These are phyloP conservation scores for Okapia johnstoni DNA, from an alignment of 2,113 vertebrate genomes.

Conservation along the genomic window DNA sequence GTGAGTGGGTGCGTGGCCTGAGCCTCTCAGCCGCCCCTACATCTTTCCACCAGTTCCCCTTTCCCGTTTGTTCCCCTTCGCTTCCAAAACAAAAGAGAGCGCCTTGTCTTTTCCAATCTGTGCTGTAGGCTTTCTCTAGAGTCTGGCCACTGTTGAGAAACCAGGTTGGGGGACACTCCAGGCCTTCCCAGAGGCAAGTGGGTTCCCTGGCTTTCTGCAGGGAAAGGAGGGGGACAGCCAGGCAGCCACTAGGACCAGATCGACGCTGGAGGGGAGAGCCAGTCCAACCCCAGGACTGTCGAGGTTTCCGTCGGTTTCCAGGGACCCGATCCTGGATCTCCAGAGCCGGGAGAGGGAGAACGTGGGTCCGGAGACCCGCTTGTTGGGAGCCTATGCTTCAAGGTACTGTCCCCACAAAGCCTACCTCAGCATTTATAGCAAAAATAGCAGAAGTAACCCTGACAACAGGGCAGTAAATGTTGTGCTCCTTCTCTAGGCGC, in stretches of 20 bases:
- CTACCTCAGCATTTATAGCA: not conserved
- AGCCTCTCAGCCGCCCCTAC: rapidly evolving
- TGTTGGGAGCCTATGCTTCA: not conserved
- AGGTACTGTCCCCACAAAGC: rapidly evolving
- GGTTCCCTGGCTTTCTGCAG: rapidly evolving
- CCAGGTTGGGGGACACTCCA: not conserved
- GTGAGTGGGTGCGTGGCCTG: rapidly evolving
- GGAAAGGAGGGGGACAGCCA: no score
- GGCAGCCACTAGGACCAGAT: rapidly evolving
- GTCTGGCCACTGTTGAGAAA: not conserved
- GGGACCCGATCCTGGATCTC: not conserved
- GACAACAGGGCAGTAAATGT: not conserved
- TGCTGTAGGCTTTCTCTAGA: not conserved
- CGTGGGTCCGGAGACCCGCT: rapidly evolving
- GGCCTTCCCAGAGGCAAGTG: not conserved
- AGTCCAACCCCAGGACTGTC: rapidly evolving
- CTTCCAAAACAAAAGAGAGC: not conserved
- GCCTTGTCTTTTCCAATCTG: not conserved
- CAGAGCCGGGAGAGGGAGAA: not conserved
- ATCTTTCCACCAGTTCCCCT: not conserved
- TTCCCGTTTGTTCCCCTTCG: not conserved
- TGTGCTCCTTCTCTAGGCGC: rapidly evolving
- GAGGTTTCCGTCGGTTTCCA: not conserved
- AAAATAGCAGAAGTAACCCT: not conserved
- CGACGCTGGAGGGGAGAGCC: rapidly evolving